These are phyloP conservation scores for Florisuga fusca DNA, from an alignment of 2,797 vertebrate species.

Conservation along the genomic window DNA sequence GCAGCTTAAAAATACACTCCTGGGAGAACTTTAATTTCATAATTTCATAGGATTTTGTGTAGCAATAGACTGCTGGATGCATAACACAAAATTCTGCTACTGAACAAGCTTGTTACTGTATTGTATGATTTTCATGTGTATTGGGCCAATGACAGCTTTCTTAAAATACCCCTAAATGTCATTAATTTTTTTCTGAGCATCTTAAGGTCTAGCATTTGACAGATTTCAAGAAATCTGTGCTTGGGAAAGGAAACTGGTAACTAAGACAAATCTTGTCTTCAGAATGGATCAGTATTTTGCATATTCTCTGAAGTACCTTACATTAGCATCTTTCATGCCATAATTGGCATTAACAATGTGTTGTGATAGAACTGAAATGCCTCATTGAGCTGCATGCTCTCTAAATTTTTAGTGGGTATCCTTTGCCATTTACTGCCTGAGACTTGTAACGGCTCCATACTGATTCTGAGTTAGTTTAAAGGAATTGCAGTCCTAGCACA, in stretches of 20 bases:
- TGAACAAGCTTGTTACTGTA: neutral
- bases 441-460: neutral
- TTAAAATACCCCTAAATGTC: neutral
- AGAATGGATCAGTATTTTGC: neutral
- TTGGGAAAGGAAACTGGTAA: neutral
- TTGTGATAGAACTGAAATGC: constrained; percentile 35
- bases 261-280: neutral
- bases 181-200: neutral
- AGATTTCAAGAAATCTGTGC: neutral
- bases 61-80: neutral
- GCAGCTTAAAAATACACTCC: neutral
- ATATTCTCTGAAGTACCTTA: neutral
- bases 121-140: neutral
- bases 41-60: neutral
- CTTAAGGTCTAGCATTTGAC: neutral
- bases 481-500: neutral
- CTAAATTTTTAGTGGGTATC: constrained; percentile 22
- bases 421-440: neutral
- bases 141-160: neutral
- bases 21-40: neutral
- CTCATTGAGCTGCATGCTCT: constrained; percentile 23
- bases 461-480: neutral
- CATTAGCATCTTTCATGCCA: constrained; percentile 24
- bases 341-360: constrained; percentile 55
- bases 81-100: neutral